Conservation (phyloP, 2,113 vertebrate species). For the Channa argus region DNA sequence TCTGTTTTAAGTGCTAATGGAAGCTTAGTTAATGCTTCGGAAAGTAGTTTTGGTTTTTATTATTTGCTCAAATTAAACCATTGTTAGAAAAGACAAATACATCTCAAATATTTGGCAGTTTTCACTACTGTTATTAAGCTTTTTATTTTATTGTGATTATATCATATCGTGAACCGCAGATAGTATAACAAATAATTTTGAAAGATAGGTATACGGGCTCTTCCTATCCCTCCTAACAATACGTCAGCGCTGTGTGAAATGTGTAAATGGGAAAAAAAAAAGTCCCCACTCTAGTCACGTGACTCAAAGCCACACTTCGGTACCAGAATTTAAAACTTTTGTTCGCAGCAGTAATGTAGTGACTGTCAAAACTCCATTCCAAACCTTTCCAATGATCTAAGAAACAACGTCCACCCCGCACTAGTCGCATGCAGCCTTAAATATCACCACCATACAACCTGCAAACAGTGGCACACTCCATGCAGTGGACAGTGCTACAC, state of each 20-base stretch:
- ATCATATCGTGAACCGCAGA: too few species aligned
- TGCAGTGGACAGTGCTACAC: slow-evolving; percentile 75
- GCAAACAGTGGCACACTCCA: slow-evolving; percentile 76
- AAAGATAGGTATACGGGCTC: too few species aligned
- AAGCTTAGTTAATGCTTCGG: too few species aligned
- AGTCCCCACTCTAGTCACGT: slow-evolving; percentile 47
- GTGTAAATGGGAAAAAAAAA: not conserved
- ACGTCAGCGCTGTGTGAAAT: too few species aligned
- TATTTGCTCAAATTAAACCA: too few species aligned
- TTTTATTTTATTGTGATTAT: too few species aligned
- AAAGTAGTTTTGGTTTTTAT: too few species aligned
- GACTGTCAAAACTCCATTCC: not conserved
- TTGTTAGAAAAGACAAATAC: too few species aligned
- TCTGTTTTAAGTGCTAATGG: too few species aligned
- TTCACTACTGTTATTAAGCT: too few species aligned
- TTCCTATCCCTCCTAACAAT: not conserved
- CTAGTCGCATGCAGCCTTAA: slow-evolving; percentile 60
- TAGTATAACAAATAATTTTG: too few species aligned
- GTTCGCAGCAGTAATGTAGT: not conserved
- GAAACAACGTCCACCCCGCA: not conserved
- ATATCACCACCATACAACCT: slow-evolving; percentile 69
- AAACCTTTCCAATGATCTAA: not conserved
- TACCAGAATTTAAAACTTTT: slow-evolving; percentile 5
- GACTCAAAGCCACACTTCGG: slow-evolving; percentile 17
- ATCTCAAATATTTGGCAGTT: too few species aligned